These are phyloP conservation scores for Meta bourneti DNA, from an alignment of 2,888 invertebrate species.

Conservation along the genomic window DNA sequence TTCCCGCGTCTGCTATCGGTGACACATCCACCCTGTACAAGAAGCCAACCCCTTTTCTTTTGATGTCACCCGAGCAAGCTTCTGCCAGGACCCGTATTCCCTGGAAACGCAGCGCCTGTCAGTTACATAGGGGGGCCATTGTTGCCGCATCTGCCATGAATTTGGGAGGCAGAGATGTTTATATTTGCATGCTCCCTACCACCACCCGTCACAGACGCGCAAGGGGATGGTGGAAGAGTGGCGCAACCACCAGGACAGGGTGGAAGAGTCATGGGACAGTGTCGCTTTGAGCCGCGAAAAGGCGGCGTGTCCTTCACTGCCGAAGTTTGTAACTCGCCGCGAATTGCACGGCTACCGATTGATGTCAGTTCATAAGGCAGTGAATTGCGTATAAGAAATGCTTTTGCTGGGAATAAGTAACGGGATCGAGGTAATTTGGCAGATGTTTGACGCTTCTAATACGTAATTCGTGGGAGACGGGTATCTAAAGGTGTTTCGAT, in stretches of 20 bases:
- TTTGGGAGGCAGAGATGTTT: constrained; percentile 27
- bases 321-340: too few relatives aligned
- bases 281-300: not conserved
- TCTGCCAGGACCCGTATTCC: not conserved
- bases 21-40: constrained; percentile 10
- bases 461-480: not conserved
- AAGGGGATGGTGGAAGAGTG: not conserved
- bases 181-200: constrained; percentile 26
- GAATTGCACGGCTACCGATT: too few relatives aligned
- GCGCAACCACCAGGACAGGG: not conserved
- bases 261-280: not conserved
- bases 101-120: constrained; percentile 25
- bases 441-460: not conserved
- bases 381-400: not conserved
- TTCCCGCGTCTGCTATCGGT: constrained; percentile 1
- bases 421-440: not conserved
- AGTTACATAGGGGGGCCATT: constrained; percentile 15
- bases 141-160: constrained; percentile 18
- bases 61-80: constrained; percentile 23
- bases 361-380: not conserved
- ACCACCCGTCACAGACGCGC: not conserved
- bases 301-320: too few relatives aligned
- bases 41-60: constrained; percentile 8
- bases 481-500: not conserved
- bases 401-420: not conserved